Evolutionary conservation across 2,888 invertebrate genomes (phyloP).

Genomic region (Cheilosia grossa): DNA sequence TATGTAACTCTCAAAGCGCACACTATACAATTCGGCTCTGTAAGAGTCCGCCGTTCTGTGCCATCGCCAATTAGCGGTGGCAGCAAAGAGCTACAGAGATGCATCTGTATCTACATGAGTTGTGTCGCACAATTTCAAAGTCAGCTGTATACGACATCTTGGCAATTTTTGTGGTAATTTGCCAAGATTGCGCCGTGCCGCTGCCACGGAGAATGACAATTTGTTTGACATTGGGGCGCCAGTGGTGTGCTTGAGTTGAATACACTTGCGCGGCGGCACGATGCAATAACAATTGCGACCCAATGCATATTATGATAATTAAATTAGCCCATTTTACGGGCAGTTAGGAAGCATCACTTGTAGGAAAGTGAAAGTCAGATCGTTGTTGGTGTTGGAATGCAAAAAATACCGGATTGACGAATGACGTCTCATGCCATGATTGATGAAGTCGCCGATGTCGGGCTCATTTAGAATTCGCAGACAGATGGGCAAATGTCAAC

Average conservation of each 20-base stretch:
- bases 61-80: constrained; percentile 27
- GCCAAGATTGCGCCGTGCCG: constrained; percentile 32
- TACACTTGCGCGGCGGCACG: constrained; percentile 39
- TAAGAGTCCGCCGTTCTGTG: neutral
- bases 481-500: constrained; percentile 3
- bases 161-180: constrained; percentile 40
- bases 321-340: constrained; percentile 38
- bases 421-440: constrained; percentile 33
- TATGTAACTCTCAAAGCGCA: neutral
- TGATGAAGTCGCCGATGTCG: constrained; percentile 39
- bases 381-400: neutral
- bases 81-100: constrained; percentile 14
- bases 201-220: constrained; percentile 41
- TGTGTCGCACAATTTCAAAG: constrained; percentile 58
- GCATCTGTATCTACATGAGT: neutral
- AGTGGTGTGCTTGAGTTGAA: constrained; percentile 21
- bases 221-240: constrained; percentile 57
- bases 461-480: constrained; percentile 31
- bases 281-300: constrained; percentile 43
- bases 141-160: constrained; percentile 19
- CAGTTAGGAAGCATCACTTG: neutral
- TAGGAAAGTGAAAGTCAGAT: constrained; percentile 51
- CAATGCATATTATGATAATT: constrained; percentile 44
- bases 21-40: constrained; percentile 9
- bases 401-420: constrained; percentile 25